Conservation (phyloP, 2,888 invertebrate genomes). For the Ferrisia virgata region DNA sequence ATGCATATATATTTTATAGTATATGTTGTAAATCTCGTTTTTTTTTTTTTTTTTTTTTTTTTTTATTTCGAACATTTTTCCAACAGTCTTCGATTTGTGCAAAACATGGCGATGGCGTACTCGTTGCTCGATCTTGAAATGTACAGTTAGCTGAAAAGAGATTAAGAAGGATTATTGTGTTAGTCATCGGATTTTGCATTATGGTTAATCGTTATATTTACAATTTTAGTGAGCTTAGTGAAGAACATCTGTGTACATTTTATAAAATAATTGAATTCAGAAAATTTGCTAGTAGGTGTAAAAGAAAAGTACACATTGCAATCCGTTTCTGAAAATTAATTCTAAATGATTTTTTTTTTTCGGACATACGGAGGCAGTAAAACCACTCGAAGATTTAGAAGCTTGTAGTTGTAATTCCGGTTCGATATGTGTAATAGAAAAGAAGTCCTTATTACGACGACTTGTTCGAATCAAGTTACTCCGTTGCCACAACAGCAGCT, state of each 20-base stretch:
- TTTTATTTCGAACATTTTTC: conserved; percentile 1
- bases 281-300: neutral
- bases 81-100: neutral
- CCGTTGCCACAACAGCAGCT: neutral
- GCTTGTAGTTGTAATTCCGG: conserved; percentile 23
- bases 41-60: too few species aligned
- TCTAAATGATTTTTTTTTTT: neutral
- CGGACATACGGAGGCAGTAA: neutral
- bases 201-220: too few species aligned
- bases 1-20: neutral
- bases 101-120: neutral
- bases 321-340: neutral
- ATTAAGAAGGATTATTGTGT: too few species aligned
- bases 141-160: too few species aligned
- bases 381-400: conserved; percentile 12
- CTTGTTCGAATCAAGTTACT: neutral
- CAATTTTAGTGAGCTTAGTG: too few species aligned
- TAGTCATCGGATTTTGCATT: too few species aligned
- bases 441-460: neutral
- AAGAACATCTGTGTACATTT: too few species aligned
- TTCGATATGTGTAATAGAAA: conserved; percentile 5
- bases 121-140: too few species aligned
- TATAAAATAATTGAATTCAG: too few species aligned
- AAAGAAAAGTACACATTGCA: neutral
- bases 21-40: conserved; percentile 26